Evolutionary conservation across 2,888 invertebrate species (phyloP), one percentile per base, ranked within the genome.

Genomic region (Hydroisotoma schaefferi): DNA sequence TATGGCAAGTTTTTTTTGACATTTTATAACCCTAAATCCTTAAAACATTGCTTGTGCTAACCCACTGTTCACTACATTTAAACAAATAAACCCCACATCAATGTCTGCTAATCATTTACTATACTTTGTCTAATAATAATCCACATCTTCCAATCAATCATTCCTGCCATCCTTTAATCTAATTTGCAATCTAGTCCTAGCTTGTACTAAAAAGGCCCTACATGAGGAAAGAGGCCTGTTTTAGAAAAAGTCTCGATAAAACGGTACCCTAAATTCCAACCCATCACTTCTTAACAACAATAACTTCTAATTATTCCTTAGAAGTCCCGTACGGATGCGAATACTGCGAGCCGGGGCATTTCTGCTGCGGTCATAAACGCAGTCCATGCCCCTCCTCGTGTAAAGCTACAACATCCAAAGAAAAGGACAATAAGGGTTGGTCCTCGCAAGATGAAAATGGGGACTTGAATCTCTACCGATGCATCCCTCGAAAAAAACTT

Each of bases 351-450:
- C 26, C 38, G 6, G 22, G 49, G 6, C 46, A 44, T 23, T 65
- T 62, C 29, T 65, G 65, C 26, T 65, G 65, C 27, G 65, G 61
- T 6, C 10, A 3, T 2, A 37, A 26, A 28, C 28, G 37, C n/a
- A 43, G 27, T 2, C 18, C 40, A n/a, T 62, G 58, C 12, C 29
- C n/a, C 1, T 23, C 40, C 10, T n/a, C n/a, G n/a, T n/a, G n/a
- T n/a, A n/a, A n/a, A 25, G 25, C 40, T 20, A 22, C 18, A n/a
- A 20, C 27, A 12, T 2, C n/a, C 33, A 48, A 15, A 1, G 22
- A 23, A 6, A 1, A n/a, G 48, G 43, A 8, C 37, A 29, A 46
- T 18, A 47, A 8, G 33, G 15, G 8, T 15, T 33, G 8, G 8
- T 33, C 33, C 33, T 33, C 15, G 8, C 54, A 4, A 6, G 27